A percentile compares a stretch with the other conserved stretches of the same genome.
phyloP scores from a whole-genome alignment of 2,797 vertebrate species.

The Brotogeris chrysoptera region DNA sequence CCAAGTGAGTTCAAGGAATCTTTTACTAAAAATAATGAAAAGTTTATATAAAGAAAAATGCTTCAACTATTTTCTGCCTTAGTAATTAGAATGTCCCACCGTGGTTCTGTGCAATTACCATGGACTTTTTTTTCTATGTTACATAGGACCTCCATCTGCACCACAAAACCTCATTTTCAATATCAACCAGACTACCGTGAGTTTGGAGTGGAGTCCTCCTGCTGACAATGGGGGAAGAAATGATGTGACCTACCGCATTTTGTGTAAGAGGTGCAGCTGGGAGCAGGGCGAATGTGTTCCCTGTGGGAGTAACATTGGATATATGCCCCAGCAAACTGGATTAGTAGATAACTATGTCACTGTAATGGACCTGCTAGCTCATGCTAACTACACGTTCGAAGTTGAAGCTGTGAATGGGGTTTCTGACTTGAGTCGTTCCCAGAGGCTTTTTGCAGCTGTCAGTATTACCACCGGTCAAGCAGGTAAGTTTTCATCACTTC shows the following conservation, averaged over 20 bases:
- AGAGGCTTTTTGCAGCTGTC: slow-evolving; percentile 95
- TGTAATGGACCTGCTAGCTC: slow-evolving; percentile 92
- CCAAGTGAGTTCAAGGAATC: slow-evolving; percentile 57
- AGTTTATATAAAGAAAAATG: slow-evolving; percentile 58
- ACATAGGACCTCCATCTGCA: slow-evolving; percentile 93
- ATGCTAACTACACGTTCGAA: slow-evolving; percentile 98
- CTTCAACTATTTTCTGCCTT: slow-evolving; percentile 34
- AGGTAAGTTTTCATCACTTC: slow-evolving; percentile 81
- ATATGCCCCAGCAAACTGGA: slow-evolving; percentile 90
- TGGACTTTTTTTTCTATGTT: slow-evolving; percentile 53
- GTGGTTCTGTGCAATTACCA: slow-evolving; percentile 23
- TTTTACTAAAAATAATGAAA: slow-evolving; percentile 70
- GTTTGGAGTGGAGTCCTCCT: slow-evolving; percentile 95
- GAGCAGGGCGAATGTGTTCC: slow-evolving; percentile 94
- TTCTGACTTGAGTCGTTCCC: slow-evolving; percentile 94
- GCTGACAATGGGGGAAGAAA: slow-evolving; percentile 93
- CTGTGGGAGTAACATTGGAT: slow-evolving; percentile 92
- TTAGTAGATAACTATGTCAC: slow-evolving; percentile 93
- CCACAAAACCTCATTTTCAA: slow-evolving; percentile 99
- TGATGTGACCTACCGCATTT: slow-evolving; percentile 93
- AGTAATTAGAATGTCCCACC: slow-evolving; percentile 33
- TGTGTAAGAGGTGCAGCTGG: slow-evolving; percentile 95
- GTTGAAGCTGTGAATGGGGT: slow-evolving; percentile 98
- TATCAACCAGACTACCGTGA: slow-evolving; percentile 98
- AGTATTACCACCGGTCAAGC: slow-evolving; percentile 97